phyloP scores from a whole-genome alignment of 2,797 vertebrate species.

The Oreochromis mossambicus region DNA sequence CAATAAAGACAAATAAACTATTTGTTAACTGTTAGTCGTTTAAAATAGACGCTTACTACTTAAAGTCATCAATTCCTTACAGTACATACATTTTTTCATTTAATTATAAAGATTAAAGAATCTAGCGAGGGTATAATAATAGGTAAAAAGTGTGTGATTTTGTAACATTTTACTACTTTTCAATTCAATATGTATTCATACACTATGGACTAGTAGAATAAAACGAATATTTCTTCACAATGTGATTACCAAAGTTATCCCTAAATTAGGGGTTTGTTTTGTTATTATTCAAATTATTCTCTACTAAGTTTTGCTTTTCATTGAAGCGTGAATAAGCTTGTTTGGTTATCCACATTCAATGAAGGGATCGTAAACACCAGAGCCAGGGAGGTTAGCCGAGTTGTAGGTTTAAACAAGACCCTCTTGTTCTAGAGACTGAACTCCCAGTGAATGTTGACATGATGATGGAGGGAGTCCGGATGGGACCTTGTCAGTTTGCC shows the following conservation, averaged over 20 bases:
- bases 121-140: background rate
- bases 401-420: conserved; percentile 54
- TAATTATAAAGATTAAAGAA: background rate
- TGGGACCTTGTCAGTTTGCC: conserved; percentile 56
- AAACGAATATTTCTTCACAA: fast-evolving
- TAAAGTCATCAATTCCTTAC: background rate
- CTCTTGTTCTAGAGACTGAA: conserved; percentile 59
- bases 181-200: background rate
- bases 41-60: background rate
- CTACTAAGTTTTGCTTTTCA: background rate
- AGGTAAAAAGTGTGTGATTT: background rate
- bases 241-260: background rate
- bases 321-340: background rate
- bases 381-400: conserved; percentile 26
- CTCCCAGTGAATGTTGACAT: conserved; percentile 66
- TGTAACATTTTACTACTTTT: background rate
- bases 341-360: conserved; percentile 11
- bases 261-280: background rate
- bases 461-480: conserved; percentile 75
- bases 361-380: conserved; percentile 5
- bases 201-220: background rate
- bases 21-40: background rate
- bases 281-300: background rate
- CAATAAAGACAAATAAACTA: background rate
- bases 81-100: background rate